Conservation (phyloP, 2,113 vertebrate species). For the Callochromis pleurospilus region DNA sequence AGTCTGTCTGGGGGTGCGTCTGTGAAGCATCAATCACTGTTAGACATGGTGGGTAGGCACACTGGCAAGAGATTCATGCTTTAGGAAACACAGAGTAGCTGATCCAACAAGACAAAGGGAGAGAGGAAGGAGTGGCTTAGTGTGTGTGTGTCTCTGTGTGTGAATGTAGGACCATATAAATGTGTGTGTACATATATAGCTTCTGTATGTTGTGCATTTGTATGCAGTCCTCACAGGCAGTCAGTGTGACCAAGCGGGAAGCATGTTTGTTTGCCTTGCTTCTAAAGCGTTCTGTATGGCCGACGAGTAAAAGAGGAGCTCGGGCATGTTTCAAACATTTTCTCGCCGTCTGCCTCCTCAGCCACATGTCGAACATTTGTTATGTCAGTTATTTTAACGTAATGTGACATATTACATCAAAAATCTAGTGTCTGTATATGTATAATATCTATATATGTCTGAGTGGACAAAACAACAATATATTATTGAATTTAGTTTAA, state of each 20-base stretch:
- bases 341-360: background rate
- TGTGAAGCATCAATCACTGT: slow-evolving; percentile 59
- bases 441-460: background rate
- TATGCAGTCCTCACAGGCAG: background rate
- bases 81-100: slow-evolving; percentile 26
- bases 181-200: background rate
- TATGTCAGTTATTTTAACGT: background rate
- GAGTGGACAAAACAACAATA: background rate
- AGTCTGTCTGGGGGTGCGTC: background rate
- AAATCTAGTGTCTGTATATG: background rate
- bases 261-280: background rate
- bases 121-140: background rate
- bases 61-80: slow-evolving; percentile 47
- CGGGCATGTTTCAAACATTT: background rate
- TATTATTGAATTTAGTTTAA: background rate
- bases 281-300: background rate
- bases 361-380: background rate
- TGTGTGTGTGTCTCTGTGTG: background rate
- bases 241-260: background rate
- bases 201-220: background rate
- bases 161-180: background rate
- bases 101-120: slow-evolving; percentile 33
- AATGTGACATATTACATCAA: background rate
- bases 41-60: slow-evolving; percentile 53
- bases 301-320: background rate